Evolutionary conservation across 2,888 invertebrate genomes (phyloP).

Genomic region (Tipula unca): DNA sequence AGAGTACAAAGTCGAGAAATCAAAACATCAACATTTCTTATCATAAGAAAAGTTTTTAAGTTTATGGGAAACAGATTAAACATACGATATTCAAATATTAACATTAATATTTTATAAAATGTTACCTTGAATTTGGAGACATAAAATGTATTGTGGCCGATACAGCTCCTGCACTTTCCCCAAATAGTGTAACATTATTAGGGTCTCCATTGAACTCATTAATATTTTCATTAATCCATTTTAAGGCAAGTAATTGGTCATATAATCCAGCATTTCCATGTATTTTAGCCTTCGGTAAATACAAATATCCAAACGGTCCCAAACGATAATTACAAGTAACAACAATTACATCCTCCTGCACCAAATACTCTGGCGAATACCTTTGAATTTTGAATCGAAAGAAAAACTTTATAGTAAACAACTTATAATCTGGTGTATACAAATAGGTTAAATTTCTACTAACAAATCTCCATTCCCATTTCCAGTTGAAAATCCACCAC

Average conservation of each 20-base stretch:
- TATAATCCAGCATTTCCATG: conserved; percentile 38
- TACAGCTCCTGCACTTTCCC: conserved; percentile 38
- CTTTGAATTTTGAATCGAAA: conserved; percentile 29
- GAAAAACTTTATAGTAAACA: too few species aligned
- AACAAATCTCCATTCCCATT: conserved; percentile 36
- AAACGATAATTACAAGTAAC: conserved; percentile 39
- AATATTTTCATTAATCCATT: conserved; percentile 43
- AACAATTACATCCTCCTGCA: conserved; percentile 38
- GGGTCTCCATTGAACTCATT: conserved; percentile 32
- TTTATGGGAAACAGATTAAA: too few species aligned
- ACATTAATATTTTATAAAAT: too few species aligned
- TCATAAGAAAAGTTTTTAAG: too few species aligned
- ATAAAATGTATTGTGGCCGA: conserved; percentile 35
- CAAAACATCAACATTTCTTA: too few species aligned
- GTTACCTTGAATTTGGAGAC: conserved; percentile 32
- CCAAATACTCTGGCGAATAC: conserved; percentile 34
- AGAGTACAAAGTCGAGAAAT: too few species aligned
- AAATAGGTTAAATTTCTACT: conserved; percentile 8
- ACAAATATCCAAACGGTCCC: conserved; percentile 36
- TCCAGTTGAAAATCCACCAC: conserved; percentile 37
- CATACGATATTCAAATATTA: too few species aligned
- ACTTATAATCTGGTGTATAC: background rate
- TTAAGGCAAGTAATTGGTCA: conserved; percentile 42
- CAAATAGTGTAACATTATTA: conserved; percentile 30
- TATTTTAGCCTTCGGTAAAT: conserved; percentile 35